Conservation (phyloP, 2,888 invertebrate genomes). For the Tyria jacobaeae region DNA sequence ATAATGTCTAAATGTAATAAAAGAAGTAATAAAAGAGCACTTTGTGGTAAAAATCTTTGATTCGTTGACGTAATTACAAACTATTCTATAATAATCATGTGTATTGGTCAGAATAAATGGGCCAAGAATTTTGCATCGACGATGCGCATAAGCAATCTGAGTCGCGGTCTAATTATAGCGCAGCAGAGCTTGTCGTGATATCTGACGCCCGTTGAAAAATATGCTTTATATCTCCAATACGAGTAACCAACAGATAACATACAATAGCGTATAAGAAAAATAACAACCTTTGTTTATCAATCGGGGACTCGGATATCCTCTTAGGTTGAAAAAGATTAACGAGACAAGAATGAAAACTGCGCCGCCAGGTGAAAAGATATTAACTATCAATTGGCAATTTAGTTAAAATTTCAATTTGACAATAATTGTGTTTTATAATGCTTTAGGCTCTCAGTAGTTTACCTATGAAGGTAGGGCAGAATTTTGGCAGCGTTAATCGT, state of each 20-base stretch:
- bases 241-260: slow-evolving; percentile 8
- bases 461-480: neutral
- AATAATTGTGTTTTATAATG: neutral
- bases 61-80: slow-evolving; percentile 26
- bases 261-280: slow-evolving; percentile 9
- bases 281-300: neutral
- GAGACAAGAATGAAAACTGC: neutral
- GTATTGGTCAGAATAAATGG: slow-evolving; percentile 63
- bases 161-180: slow-evolving; percentile 72
- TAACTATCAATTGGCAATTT: neutral
- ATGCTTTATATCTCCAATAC: slow-evolving; percentile 20
- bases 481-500: neutral
- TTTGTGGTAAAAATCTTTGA: slow-evolving; percentile 19
- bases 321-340: neutral
- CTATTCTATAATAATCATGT: slow-evolving; percentile 49
- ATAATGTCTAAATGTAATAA: slow-evolving; percentile 4
- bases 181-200: slow-evolving; percentile 61
- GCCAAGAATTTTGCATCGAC: slow-evolving; percentile 70
- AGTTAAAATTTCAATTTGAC: neutral
- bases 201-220: slow-evolving; percentile 61
- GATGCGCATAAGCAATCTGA: slow-evolving; percentile 72
- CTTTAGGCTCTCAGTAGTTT: neutral
- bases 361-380: neutral
- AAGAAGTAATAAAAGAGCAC: slow-evolving; percentile 11
- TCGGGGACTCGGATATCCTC: neutral